Conservation (phyloP, 2,113 vertebrate species). For the Lepus timidus region DNA sequence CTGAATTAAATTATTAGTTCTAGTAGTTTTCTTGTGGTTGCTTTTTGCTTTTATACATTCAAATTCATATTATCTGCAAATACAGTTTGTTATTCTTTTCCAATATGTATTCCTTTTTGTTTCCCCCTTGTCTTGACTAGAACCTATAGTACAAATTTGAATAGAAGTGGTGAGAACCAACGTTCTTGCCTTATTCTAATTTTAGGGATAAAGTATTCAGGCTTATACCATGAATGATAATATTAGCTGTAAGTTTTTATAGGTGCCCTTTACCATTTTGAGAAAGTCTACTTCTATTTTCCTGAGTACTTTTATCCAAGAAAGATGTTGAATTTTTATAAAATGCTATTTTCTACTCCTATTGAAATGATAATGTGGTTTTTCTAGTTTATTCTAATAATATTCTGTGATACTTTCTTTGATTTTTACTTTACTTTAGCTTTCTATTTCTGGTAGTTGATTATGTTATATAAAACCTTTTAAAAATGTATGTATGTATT, state of each 20-base stretch:
- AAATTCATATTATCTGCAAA: not conserved
- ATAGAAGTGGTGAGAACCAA: not conserved
- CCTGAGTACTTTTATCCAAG: not conserved
- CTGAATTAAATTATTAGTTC: not conserved
- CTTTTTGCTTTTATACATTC: not conserved
- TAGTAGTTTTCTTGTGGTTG: not conserved
- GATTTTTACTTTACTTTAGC: not conserved
- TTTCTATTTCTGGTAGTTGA: not conserved
- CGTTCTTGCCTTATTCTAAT: not conserved
- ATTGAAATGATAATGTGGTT: not conserved
- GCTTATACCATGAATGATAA: not conserved
- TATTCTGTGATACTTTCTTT: not conserved
- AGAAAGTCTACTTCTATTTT: not conserved
- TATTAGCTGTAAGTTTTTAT: not conserved
- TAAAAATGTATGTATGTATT: no score
- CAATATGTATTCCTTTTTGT: not conserved
- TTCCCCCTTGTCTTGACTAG: not conserved
- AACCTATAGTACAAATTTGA: not conserved
- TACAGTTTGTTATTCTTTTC: not conserved
- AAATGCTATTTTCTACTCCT: not conserved
- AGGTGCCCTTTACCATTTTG: not conserved
- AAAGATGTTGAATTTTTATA: not conserved
- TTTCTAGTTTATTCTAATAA: not conserved
- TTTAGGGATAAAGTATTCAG: not conserved
- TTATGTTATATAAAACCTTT: not conserved